Base-by-base conservation (phyloP, 2,888 invertebrate genomes). In the Biston stratarius region DNA sequence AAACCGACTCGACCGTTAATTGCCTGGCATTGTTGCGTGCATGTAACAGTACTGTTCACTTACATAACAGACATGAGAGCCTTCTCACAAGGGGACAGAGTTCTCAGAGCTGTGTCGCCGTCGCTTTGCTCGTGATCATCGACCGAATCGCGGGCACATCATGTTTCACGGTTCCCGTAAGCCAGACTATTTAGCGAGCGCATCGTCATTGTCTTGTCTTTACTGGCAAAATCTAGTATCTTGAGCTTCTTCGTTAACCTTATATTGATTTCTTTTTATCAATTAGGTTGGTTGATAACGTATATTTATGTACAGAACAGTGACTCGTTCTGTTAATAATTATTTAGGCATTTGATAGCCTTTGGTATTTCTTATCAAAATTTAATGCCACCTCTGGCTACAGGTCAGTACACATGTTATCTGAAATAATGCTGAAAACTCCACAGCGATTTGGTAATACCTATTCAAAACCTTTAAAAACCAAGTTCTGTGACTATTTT, bases 61-160 rank as follows among this genome's bases (percentile, higher is more conserved):
- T 89, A 85, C 82, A 87, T 89, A 89, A 90, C 84, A 81, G 79
- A 86, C 87, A 90, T 90, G 91, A 84, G 90, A 90, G 86, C 78
- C 78, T 85, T 84, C 83, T 81, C 86, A 86, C 83, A 82, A 81
- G 84, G 80, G 81, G 78, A 82, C 81, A 78, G 78, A 80, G 89
- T 89, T 91, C 90, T 84, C 90, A 88, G 81, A 82, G 80, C 67
- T 76, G 80, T 47, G 63, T 68, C 63, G 59, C 40, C 67, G 63
- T 48, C 76, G 74, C 76, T 73, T 67, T 69, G 72, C 73, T 73
- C 64, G 81, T 83, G 79, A 83, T 81, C 82, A 83, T 84, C 79
- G 81, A 78, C 76, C 81, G 83, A 81, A 82, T 84, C 81, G 84
- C 83, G 76, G 78, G 81, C 81, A 76, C 74, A 68, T 76, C 72